Evolutionary conservation across 1,140 invertebrate genomes (phyloP), one percentile per base, ranked within the genome.

Genomic region (Atta colombica): DNA sequence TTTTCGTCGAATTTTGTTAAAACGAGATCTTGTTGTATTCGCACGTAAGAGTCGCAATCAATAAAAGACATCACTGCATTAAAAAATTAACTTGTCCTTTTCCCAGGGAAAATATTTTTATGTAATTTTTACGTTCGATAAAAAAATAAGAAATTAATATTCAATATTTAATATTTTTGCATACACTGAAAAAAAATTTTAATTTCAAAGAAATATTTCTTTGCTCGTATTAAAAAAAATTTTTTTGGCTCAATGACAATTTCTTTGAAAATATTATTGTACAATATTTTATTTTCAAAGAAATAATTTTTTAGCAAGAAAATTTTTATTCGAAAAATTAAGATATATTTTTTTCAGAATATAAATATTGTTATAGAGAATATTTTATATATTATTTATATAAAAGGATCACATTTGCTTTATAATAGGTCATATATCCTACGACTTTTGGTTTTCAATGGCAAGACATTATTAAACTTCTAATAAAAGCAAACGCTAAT

Each of bases 391-490:
- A 51, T 51, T 53, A 74, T 74, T 39, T 58, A 58, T 58, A 39
- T 39, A 74, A 58, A 74, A 21, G 28, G 3, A 21, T 74, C 12
- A 31, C 7, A 5, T 14, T 60, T 14, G n/a, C n/a, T 75, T 53
- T 55, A 18, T 25, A 16, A 39, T 39, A 39, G 4, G 14, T 39
- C 31, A 21, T 18, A 21, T 35, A 35, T 12, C n/a, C 12, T 51
- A 60, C 3, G 6, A 61, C n/a, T 75, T 28, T 69, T 12, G 21
- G 14, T 21, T 75, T 75, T 45, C 12, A 74, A 14, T 21, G 6
- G 12, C n/a, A 16, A 58, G 49, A 31, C 4, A 74, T 74, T 61
- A 61, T 75, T 75, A 60, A 60, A 61, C 14, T 10, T 39, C n/a
- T 39, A 49, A 39, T 45, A 58, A 14, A 51, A 51, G 39, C 6